A percentile compares a stretch with the other conserved stretches of the same genome.
Evolutionary conservation across 2,888 invertebrate genomes (phyloP).

Genomic region (Julus scandinavius): DNA sequence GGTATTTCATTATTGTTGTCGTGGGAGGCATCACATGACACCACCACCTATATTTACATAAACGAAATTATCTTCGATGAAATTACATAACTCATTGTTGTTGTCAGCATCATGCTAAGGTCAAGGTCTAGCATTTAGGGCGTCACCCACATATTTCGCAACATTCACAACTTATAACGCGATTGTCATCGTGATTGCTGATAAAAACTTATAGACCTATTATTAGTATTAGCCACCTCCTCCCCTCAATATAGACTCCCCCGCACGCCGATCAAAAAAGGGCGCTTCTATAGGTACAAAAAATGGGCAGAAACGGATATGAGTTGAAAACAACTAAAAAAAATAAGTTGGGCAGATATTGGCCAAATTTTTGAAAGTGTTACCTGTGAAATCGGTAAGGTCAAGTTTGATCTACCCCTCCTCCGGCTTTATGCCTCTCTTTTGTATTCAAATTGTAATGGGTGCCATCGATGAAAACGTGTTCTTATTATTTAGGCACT

Average conservation of each 20-base stretch:
- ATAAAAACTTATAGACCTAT: slow-evolving; percentile 26
- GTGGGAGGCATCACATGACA: slow-evolving; percentile 39
- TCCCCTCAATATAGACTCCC: too few relatives aligned
- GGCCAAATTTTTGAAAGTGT: slow-evolving; percentile 34
- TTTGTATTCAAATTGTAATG: background rate
- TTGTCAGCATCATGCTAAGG: background rate
- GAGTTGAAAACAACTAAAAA: background rate
- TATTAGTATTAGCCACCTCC: slow-evolving; percentile 27
- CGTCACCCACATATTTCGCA: slow-evolving; percentile 26
- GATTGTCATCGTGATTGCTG: slow-evolving; percentile 20
- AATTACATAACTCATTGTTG: slow-evolving; percentile 39
- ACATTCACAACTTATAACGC: too few relatives aligned
- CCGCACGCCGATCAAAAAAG: background rate
- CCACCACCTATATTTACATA: slow-evolving; percentile 42
- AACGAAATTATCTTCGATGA: slow-evolving; percentile 34
- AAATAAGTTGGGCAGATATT: background rate
- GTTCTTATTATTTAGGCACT: background rate
- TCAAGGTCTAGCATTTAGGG: slow-evolving; percentile 39
- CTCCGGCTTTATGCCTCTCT: background rate
- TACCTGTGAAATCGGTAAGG: background rate
- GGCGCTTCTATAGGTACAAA: too few relatives aligned
- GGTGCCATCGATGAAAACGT: background rate
- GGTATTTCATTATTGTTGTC: slow-evolving; percentile 42
- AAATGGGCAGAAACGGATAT: slow-evolving; percentile 12
- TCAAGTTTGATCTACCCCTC: background rate